Percentiles rank a stretch among this genome's conserved stretches.
Conservation (phyloP, 2,888 invertebrate species). For the Glomeris marginata region DNA sequence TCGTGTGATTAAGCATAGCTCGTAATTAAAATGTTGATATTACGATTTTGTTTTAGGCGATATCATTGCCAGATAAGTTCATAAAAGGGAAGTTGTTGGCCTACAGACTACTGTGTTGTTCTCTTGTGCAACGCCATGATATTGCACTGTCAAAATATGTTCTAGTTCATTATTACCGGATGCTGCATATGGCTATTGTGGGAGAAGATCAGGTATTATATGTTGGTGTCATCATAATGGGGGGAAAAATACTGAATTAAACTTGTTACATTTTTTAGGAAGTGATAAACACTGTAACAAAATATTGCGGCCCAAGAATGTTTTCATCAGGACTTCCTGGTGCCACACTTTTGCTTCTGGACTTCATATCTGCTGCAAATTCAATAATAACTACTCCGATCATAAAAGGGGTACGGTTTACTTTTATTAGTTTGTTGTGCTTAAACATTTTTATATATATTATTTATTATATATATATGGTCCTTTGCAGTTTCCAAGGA, state of each 20-base stretch:
- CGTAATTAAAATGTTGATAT: not conserved
- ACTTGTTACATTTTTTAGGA: slow-evolving; percentile 35
- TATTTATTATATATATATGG: no score
- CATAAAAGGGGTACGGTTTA: slow-evolving; percentile 18
- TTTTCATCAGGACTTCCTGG: slow-evolving; percentile 77
- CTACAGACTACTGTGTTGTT: slow-evolving; percentile 62
- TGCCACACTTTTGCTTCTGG: slow-evolving; percentile 66
- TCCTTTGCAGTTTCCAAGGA: slow-evolving; percentile 53
- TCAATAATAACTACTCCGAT: slow-evolving; percentile 59
- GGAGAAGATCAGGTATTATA: slow-evolving; percentile 43
- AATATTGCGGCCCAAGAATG: slow-evolving; percentile 66
- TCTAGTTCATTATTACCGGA: slow-evolving; percentile 70
- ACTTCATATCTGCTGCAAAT: slow-evolving; percentile 80
- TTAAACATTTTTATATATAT: no score
- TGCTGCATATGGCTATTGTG: slow-evolving; percentile 52
- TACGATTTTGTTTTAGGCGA: slow-evolving; percentile 34
- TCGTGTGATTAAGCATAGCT: not conserved
- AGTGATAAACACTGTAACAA: slow-evolving; percentile 58
- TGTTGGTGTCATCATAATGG: slow-evolving; percentile 23
- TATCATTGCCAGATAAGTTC: slow-evolving; percentile 55
- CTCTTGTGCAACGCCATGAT: slow-evolving; percentile 65
- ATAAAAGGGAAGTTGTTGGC: slow-evolving; percentile 71
- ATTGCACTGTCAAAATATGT: slow-evolving; percentile 52
- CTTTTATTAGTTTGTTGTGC: not conserved
- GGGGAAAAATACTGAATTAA: not conserved